Conservation (phyloP, 1,140 invertebrate genomes). For the Psix sp. region DNA sequence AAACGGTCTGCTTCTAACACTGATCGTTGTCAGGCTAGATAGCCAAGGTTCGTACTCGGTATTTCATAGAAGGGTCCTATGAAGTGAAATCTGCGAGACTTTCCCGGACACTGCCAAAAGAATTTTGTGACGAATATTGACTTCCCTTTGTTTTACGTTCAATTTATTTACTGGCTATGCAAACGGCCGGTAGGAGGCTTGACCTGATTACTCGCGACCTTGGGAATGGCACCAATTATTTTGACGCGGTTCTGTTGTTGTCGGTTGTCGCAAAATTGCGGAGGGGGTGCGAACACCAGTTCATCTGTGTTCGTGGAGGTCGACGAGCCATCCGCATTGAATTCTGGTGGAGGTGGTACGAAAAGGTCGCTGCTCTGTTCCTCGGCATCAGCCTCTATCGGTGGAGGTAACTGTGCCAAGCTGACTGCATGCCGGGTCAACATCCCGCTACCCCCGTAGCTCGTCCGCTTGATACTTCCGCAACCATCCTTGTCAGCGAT, state of each 20-base stretch:
- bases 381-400: constrained; percentile 85
- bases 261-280: constrained; percentile 82
- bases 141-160: constrained; percentile 28
- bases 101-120: constrained; percentile 50
- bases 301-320: constrained; percentile 73
- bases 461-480: constrained; percentile 58
- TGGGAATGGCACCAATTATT: constrained; percentile 88
- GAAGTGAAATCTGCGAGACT: constrained; percentile 33
- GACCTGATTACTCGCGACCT: constrained; percentile 74
- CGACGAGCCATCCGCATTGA: constrained; percentile 77
- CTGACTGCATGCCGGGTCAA: constrained; percentile 84
- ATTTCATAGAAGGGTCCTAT: too few relatives aligned
- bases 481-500: constrained; percentile 65
- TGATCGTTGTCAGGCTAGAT: too few relatives aligned
- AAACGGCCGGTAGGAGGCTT: constrained; percentile 77
- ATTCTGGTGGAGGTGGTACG: constrained; percentile 88
- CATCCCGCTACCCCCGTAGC: constrained; percentile 74
- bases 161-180: constrained; percentile 76
- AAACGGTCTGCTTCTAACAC: too few relatives aligned
- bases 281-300: constrained; percentile 81
- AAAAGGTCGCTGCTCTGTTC: constrained; percentile 82
- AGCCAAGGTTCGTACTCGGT: too few relatives aligned
- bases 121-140: constrained; percentile 46
- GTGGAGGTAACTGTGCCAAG: constrained; percentile 87
- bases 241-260: constrained; percentile 80